These are phyloP conservation scores for Sphecodes monilicornis DNA, from an alignment of 2,888 invertebrate species.

Conservation along the genomic window DNA sequence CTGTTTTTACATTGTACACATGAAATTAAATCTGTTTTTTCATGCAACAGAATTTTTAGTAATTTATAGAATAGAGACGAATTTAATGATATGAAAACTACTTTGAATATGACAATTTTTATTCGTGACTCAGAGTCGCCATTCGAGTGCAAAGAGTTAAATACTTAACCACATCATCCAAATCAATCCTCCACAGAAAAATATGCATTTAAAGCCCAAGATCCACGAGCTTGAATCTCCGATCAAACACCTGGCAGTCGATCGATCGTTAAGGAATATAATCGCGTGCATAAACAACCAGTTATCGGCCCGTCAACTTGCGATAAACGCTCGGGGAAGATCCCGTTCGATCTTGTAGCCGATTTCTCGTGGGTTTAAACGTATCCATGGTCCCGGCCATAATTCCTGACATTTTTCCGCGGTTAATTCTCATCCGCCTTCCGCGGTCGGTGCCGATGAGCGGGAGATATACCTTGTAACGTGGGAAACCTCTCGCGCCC, in stretches of 20 bases:
- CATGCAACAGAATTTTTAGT: too few relatives aligned
- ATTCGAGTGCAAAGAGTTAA: too few relatives aligned
- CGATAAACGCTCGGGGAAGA: background rate
- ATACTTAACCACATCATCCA: too few relatives aligned
- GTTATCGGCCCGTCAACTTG: background rate
- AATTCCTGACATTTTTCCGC: constrained; percentile 54
- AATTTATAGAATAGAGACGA: too few relatives aligned
- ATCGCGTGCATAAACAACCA: background rate
- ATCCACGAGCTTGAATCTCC: background rate
- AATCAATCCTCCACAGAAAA: background rate
- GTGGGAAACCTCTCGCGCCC: constrained; percentile 65
- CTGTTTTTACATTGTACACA: too few relatives aligned
- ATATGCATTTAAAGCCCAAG: background rate
- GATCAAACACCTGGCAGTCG: background rate
- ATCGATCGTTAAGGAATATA: background rate
- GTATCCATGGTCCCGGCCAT: constrained; percentile 12
- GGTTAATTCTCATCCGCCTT: constrained; percentile 55
- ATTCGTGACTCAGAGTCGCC: too few relatives aligned
- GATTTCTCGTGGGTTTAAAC: constrained; percentile 38
- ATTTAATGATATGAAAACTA: too few relatives aligned
- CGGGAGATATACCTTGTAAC: constrained; percentile 48
- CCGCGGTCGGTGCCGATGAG: constrained; percentile 35
- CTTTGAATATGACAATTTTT: too few relatives aligned
- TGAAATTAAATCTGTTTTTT: too few relatives aligned
- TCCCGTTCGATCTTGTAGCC: constrained; percentile 12